A percentile compares a stretch with the other conserved stretches of the same genome.
These are phyloP conservation scores for Eufriesea mexicana DNA, from an alignment of 1,140 invertebrate species.

Conservation along the genomic window DNA sequence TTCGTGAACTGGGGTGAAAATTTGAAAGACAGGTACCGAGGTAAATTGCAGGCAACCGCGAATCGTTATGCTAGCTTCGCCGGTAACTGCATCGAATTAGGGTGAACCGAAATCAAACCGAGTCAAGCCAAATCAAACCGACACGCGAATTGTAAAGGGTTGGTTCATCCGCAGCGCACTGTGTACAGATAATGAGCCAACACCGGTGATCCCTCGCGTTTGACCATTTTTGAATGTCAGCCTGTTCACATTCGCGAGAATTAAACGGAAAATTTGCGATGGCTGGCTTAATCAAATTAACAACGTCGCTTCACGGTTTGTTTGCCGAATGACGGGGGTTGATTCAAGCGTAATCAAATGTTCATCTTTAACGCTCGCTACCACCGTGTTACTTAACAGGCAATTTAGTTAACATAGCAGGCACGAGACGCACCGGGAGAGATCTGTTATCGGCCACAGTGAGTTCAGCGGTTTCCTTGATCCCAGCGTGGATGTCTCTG, in stretches of 20 bases:
- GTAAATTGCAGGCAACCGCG: conserved; percentile 27
- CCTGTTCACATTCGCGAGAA: not conserved
- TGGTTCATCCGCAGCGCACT: conserved; percentile 27
- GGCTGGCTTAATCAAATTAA: not conserved
- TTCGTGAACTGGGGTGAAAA: conserved; percentile 13
- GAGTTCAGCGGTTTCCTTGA: conserved; percentile 52
- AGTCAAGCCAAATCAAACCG: conserved; percentile 73
- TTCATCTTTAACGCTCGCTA: not conserved
- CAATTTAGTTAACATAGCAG: conserved; percentile 15
- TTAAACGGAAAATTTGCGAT: no score
- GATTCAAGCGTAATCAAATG: not conserved
- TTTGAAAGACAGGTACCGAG: conserved; percentile 17
- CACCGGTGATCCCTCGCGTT: conserved; percentile 46
- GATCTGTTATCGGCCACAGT: conserved; percentile 49
- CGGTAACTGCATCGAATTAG: conserved; percentile 71
- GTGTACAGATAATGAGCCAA: conserved; percentile 63
- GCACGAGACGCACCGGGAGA: conserved; percentile 18
- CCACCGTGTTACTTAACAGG: not conserved
- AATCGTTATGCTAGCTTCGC: conserved; percentile 67
- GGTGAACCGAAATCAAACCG: conserved; percentile 72
- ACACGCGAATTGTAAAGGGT: conserved; percentile 35
- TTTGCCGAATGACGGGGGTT: not conserved
- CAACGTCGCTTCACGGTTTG: not conserved
- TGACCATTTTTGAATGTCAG: not conserved
- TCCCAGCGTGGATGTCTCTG: conserved; percentile 44